phyloP scores from a whole-genome alignment of 1,140 invertebrate species.

The Polypedilum pembai region DNA sequence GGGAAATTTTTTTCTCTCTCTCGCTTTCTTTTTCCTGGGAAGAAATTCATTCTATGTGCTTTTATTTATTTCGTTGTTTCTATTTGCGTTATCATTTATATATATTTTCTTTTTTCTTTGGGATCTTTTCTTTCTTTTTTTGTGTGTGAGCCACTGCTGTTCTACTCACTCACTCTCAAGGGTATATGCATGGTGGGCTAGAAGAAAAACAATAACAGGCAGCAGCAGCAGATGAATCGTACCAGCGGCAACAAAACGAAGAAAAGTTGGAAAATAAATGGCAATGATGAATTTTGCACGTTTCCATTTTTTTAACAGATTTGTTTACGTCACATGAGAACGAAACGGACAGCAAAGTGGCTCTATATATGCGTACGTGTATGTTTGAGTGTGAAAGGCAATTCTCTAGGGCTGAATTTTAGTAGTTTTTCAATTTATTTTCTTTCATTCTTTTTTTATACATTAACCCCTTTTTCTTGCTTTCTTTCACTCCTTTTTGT shows the following conservation, averaged over 20 bases:
- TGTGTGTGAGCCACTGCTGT: not conserved
- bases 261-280: constrained; percentile 13
- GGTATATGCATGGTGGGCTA: not conserved
- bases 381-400: not conserved
- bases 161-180: not conserved
- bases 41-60: not conserved
- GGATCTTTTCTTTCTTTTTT: not conserved
- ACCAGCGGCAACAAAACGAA: not conserved
- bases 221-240: not conserved
- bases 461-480: constrained; percentile 7
- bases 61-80: not conserved
- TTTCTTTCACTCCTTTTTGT: not conserved
- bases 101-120: not conserved
- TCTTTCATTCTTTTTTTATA: not conserved
- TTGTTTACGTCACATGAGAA: constrained; percentile 5
- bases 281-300: constrained; percentile 16
- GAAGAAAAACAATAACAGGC: not conserved
- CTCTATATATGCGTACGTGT: not conserved
- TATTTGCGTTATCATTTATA: constrained; percentile 10
- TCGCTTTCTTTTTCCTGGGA: not conserved
- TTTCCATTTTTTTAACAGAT: constrained; percentile 14
- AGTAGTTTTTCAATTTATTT: constrained; percentile 19
- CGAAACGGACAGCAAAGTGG: not conserved
- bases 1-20: not conserved
- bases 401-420: constrained; percentile 5